These are phyloP conservation scores for Thomomys bottae DNA, from an alignment of 2,113 vertebrate genomes.

Conservation along the genomic window DNA sequence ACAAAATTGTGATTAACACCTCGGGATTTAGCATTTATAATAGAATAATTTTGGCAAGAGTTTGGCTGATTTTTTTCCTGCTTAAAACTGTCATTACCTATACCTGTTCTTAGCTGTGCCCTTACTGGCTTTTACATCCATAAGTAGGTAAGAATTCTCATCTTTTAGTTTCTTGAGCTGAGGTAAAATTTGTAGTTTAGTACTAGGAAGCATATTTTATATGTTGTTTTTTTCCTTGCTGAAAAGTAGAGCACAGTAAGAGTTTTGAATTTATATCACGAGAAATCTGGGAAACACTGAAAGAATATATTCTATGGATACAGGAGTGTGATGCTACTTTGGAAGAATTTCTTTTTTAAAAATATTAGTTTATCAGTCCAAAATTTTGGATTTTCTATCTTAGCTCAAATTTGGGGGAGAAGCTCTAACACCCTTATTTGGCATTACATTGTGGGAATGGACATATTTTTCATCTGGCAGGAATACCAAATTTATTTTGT, in stretches of 20 bases:
- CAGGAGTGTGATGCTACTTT: neutral
- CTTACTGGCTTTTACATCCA: neutral
- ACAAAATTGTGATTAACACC: neutral
- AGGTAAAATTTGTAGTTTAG: conserved; percentile 10
- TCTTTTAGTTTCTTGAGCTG: conserved; percentile 20
- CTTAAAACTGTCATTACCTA: neutral
- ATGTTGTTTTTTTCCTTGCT: neutral
- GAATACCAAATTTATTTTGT: neutral
- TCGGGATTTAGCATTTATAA: conserved; percentile 7
- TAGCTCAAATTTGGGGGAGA: neutral
- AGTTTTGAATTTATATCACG: neutral
- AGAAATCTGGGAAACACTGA: neutral
- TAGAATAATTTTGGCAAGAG: conserved; percentile 48
- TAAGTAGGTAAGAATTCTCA: neutral
- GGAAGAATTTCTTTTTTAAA: neutral
- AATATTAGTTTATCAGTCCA: neutral
- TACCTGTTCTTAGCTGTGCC: neutral
- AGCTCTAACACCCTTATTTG: neutral
- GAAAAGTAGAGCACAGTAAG: neutral
- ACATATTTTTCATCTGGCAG: neutral
- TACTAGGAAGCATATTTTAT: neutral
- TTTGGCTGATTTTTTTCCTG: neutral
- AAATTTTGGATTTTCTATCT: neutral
- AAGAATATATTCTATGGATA: neutral
- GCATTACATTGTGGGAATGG: neutral